phyloP scores from a whole-genome alignment of 2,113 vertebrate species.

The Hemichromis elongatus region DNA sequence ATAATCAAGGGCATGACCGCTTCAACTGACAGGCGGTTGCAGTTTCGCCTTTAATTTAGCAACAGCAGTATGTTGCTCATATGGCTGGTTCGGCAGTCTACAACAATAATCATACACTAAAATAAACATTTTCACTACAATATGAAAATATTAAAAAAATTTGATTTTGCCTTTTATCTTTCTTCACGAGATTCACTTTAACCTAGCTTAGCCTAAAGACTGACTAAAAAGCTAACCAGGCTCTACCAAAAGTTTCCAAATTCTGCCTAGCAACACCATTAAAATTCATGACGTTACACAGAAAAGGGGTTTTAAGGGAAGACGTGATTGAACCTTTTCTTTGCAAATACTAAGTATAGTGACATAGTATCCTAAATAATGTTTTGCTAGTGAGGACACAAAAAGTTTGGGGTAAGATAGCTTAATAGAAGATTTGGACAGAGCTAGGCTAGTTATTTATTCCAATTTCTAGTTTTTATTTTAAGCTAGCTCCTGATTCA shows the following conservation, averaged over 20 bases:
- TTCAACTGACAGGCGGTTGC: not conserved
- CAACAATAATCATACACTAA: not conserved
- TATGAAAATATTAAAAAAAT: not conserved
- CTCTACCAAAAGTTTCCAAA: not conserved
- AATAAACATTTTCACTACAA: not conserved
- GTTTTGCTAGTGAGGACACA: too few relatives aligned
- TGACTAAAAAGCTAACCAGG: not conserved
- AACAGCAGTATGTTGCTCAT: not conserved
- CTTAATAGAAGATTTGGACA: not conserved
- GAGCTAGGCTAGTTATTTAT: not conserved
- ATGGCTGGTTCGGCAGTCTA: not conserved
- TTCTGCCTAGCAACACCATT: not conserved
- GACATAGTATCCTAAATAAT: not conserved
- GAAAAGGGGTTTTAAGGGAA: not conserved
- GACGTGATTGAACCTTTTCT: not conserved
- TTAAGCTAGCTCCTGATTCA: not conserved
- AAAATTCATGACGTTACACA: not conserved
- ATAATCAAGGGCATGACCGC: not conserved
- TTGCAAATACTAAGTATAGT: not conserved
- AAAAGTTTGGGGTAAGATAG: not conserved
- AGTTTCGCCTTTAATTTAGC: not conserved
- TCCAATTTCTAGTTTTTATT: not conserved
- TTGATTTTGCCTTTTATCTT: fast-evolving
- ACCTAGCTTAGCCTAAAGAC: not conserved
- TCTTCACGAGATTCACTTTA: not conserved